Evolutionary conservation across 2,113 vertebrate genomes (phyloP).

Genomic region (Tychaedon coryphoeus): DNA sequence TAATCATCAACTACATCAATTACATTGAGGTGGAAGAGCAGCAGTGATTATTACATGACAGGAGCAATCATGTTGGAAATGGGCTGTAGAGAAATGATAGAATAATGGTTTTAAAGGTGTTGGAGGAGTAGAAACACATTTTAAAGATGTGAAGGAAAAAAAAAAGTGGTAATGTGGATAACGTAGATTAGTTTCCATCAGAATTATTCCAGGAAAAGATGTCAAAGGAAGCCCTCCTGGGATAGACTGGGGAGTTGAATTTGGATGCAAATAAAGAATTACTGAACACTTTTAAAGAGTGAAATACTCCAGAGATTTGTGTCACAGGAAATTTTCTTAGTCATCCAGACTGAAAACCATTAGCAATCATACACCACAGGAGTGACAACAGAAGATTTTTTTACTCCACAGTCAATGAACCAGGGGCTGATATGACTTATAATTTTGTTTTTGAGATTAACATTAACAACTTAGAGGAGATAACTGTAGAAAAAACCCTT

Average conservation of each 20-base stretch:
- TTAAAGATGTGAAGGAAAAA: not conserved
- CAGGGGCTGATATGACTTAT: not conserved
- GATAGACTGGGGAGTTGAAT: not conserved
- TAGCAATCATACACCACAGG: not conserved
- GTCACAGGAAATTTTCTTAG: not conserved
- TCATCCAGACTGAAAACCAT: not conserved
- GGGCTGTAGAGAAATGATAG: not conserved
- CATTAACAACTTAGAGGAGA: not conserved
- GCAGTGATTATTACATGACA: not conserved
- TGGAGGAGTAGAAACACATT: not conserved
- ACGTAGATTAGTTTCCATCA: not conserved
- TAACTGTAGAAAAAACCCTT: not conserved
- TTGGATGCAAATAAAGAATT: conserved; percentile 8
- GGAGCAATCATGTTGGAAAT: not conserved
- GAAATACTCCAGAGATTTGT: conserved; percentile 15
- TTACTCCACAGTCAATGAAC: not conserved
- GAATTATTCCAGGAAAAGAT: not conserved
- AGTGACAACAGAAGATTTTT: not conserved
- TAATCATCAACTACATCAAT: not conserved
- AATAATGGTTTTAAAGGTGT: not conserved
- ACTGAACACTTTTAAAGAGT: not conserved
- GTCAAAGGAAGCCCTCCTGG: not conserved
- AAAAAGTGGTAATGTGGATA: not conserved
- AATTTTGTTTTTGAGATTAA: not conserved
- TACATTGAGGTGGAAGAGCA: not conserved